Base-by-base conservation (phyloP, 2,888 invertebrate genomes). In the Agapetus fuscipes region DNA sequence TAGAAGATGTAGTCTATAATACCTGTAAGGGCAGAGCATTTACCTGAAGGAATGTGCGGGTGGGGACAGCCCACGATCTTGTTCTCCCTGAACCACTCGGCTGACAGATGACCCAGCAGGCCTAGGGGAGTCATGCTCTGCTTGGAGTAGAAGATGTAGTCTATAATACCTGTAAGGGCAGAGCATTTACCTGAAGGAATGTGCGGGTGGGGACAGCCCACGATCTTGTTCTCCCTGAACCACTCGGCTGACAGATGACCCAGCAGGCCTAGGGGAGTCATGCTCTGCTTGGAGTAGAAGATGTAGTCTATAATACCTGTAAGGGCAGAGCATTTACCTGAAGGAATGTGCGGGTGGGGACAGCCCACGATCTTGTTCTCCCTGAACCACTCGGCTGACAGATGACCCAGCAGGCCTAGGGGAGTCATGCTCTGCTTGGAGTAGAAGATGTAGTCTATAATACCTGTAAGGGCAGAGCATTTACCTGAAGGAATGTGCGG, bases 251-350 rank as follows among this genome's bases (percentile, higher is more conserved):
- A 94, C 40, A 97, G 72, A 2, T 96, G 93, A 2, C 97, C 98
- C 37, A 98, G 72, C 38, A 97, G 74, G 40, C 97, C 97, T 43
- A 96, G 72, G 16, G 95, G 89, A 54, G 86, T 87, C 87, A 98
- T 90, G 58, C 88, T 86, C 61, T 89, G 86, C 61, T 90, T 89
- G 50, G 95, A 90, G 64, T 90, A 95, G 75, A 98, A 97, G 64
- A 98, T 95, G 76, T 98, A 98, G 72, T 98, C 98, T 60, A 98
- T 98, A 61, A 97, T 93, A 53, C 97, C 98, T 68, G 97, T 95
- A 71, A 98, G 98, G 66, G 97, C 96, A 68, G 91, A 94, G 17
- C 7, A 9, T 17, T n/a, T 41, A 38, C 34, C 37, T 33, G 33
- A 36, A 30, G 37, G 39, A 70, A 97, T 82, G 63, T 94, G 93